These are phyloP conservation scores for human DNA, from an alignment of 2,113 vertebrate species.

Conservation along the genomic window GRCh38 chr14:58873001-58873500, in stretches of 20 bases:
- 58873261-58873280: slow-evolving; percentile 56
- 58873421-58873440: slow-evolving; percentile 75
- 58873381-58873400: slow-evolving; percentile 72
- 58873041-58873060: neutral
- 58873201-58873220: neutral
- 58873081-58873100: neutral
- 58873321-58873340: slow-evolving; percentile 70
- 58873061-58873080: slow-evolving; percentile 6
- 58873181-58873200: neutral
- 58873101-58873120: slow-evolving; percentile 32
- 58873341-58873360: slow-evolving; percentile 43
- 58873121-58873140: neutral
- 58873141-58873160: slow-evolving; percentile 12
- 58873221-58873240: neutral
- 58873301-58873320: slow-evolving; percentile 33
- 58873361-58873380: slow-evolving; percentile 77
- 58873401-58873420: slow-evolving; percentile 76
- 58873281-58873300: slow-evolving; percentile 39
- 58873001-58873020: neutral
- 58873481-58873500: slow-evolving; percentile 67
- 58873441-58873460: slow-evolving; percentile 66
- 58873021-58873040: neutral
- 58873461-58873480: slow-evolving; percentile 74
- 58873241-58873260: neutral
- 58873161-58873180: neutral